Base-by-base conservation (phyloP, 2,888 invertebrate species). In the Panzeria rudis region DNA sequence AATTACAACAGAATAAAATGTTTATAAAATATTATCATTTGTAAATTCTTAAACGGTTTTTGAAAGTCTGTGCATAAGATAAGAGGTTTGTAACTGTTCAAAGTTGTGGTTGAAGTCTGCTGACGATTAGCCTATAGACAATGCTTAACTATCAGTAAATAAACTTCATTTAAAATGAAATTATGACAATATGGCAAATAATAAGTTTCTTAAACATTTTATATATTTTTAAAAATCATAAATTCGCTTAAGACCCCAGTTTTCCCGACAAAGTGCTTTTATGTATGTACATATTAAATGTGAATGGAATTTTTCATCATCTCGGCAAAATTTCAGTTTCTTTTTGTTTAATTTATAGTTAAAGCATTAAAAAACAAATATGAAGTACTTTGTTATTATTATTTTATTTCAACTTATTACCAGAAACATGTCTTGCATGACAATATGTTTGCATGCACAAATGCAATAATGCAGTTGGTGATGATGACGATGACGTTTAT, bases 401-500 rank as follows among this genome's bases (percentile, higher is more conserved):
- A n/a, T 13, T 47, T 54, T 23, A 13, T 68, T 47, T 59, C 41
- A 66, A 59, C 64, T 56, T 66, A 47, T 73, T 71, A 68, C 52
- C 64, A 44, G 23, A 68, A 78, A 77, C 81, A 81, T 81, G 84
- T 38, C 62, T 69, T 73, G 84, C 68, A 81, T 81, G 77, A 38
- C 61, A 80, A 84, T 69, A 52, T 64, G 56, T 47, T n/a, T 54
- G 66, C 32, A 54, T 59, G 75, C 17, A 50, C n/a, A 64, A 25
- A 0, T 17, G 38, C 41, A 44, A 75, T 75, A 38, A 35, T 62
- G 62, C n/a, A 2, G 9, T 8, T 64, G 13, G 47, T 61, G 25
- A 20, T 68, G 50, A 47, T 64, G 62, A 68, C 47, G 64, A 71
- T 80, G 71, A 80, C 66, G 84, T 66, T 35, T 17, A 15, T 68